Evolutionary conservation across 1,140 invertebrate genomes (phyloP).

Genomic region (Tetragonula clypearis): DNA sequence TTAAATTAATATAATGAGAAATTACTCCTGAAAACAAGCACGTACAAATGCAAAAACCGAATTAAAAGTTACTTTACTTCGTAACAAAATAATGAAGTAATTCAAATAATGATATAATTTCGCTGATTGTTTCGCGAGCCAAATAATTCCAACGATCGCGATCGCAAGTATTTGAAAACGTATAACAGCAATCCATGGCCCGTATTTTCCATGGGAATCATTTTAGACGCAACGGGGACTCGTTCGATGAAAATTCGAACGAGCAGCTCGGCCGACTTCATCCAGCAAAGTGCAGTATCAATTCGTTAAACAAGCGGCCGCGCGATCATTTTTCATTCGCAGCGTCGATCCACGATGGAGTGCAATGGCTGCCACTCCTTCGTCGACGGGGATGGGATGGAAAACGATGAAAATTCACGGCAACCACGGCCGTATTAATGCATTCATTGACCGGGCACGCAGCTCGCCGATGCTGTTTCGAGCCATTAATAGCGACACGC

Average conservation of each 20-base stretch:
- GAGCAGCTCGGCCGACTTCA: conserved; percentile 3
- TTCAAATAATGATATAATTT: too few relatives aligned
- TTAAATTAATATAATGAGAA: too few relatives aligned
- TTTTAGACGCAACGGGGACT: neutral
- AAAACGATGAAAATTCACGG: conserved; percentile 35
- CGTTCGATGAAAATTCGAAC: neutral
- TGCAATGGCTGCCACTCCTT: conserved; percentile 28
- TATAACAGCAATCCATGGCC: neutral
- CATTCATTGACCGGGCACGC: conserved; percentile 4
- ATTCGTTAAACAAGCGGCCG: conserved; percentile 31
- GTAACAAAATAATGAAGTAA: too few relatives aligned
- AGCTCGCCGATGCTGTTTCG: conserved; percentile 20
- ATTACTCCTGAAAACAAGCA: too few relatives aligned
- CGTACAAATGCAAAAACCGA: too few relatives aligned
- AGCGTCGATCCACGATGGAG: neutral
- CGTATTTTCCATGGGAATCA: conserved; percentile 4
- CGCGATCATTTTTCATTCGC: conserved; percentile 29
- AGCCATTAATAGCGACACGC: conserved; percentile 15
- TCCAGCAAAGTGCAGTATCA: conserved; percentile 34
- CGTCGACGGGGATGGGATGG: neutral
- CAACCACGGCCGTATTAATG: conserved; percentile 35
- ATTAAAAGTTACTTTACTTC: too few relatives aligned
- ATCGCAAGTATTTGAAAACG: too few relatives aligned
- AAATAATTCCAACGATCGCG: too few relatives aligned
- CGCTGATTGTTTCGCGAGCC: too few relatives aligned